Evolutionary conservation across 2,888 invertebrate species (phyloP).

Genomic region (Calliphora vomitoria): DNA sequence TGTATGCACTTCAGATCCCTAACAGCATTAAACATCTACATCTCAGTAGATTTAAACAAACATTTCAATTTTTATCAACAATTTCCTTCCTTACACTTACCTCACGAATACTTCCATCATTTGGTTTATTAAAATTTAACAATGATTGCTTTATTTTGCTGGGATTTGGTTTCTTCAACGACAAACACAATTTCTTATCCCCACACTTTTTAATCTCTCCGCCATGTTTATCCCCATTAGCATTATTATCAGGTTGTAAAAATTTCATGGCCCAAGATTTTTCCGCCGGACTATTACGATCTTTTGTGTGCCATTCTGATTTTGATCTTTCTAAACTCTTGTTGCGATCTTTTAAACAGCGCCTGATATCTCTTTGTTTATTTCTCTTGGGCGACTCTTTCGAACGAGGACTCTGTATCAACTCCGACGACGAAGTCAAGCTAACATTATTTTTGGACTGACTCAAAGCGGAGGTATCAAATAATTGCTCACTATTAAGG

Average conservation of each 20-base stretch:
- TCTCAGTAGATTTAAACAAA: no score
- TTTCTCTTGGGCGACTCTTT: slow-evolving; percentile 36
- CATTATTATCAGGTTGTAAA: slow-evolving; percentile 51
- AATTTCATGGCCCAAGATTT: slow-evolving; percentile 58
- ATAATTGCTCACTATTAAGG: slow-evolving; percentile 77
- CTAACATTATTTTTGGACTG: slow-evolving; percentile 60
- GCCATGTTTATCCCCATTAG: no score
- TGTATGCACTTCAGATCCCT: no score
- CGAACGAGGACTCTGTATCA: slow-evolving; percentile 10
- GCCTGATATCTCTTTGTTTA: slow-evolving; percentile 40
- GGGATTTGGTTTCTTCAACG: slow-evolving; percentile 73
- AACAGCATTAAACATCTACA: no score
- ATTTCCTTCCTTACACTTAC: slow-evolving; percentile 56
- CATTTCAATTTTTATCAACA: no score
- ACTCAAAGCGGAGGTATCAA: slow-evolving; percentile 74
- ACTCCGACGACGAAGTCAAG: slow-evolving; percentile 38
- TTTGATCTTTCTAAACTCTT: slow-evolving; percentile 36
- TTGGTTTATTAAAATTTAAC: slow-evolving; percentile 76
- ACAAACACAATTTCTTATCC: slow-evolving; percentile 72
- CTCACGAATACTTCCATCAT: slow-evolving; percentile 44
- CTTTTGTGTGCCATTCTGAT: slow-evolving; percentile 68
- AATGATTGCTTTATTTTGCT: slow-evolving; percentile 78
- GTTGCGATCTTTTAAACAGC: slow-evolving; percentile 24
- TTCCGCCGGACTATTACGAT: slow-evolving; percentile 36
- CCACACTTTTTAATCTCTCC: neutral